A percentile compares a stretch with the other conserved stretches of the same genome.
Conservation (phyloP, 2,113 vertebrate species). For the Pituophis catenifer region DNA sequence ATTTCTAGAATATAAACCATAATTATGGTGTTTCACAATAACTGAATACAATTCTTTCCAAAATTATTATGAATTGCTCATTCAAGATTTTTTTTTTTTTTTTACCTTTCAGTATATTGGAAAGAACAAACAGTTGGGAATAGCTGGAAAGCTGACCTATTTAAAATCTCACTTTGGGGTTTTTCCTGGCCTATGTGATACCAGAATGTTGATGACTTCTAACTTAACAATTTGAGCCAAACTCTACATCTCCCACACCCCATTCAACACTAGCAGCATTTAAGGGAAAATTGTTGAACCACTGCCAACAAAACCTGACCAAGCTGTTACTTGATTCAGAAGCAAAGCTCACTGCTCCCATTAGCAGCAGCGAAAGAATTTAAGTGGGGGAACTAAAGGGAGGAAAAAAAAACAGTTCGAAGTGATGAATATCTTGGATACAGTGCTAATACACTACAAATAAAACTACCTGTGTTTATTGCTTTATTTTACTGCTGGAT, state of each 20-base stretch:
- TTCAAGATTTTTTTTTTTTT: background rate
- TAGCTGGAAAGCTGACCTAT: background rate
- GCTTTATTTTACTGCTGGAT: background rate
- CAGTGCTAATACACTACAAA: background rate
- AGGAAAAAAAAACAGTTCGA: background rate
- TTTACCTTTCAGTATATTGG: background rate
- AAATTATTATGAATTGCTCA: background rate
- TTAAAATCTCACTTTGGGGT: background rate
- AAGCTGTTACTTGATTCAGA: background rate
- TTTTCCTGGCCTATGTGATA: background rate
- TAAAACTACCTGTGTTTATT: background rate
- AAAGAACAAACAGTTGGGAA: background rate
- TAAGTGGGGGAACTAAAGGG: background rate
- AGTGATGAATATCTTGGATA: background rate
- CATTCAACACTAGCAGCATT: background rate
- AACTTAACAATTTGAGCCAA: background rate
- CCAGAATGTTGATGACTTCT: background rate
- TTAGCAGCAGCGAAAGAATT: background rate
- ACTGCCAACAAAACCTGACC: too few relatives aligned
- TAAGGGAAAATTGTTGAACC: background rate
- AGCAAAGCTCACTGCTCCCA: background rate
- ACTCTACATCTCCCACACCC: background rate
- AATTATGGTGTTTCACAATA: slow-evolving; percentile 12
- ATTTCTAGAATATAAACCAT: slow-evolving; percentile 62
- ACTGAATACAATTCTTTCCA: background rate